Percentiles rank a stretch among this genome's conserved stretches.
Evolutionary conservation across 2,888 invertebrate species (phyloP).

Genomic region (Oxyteleia sp.): DNA sequence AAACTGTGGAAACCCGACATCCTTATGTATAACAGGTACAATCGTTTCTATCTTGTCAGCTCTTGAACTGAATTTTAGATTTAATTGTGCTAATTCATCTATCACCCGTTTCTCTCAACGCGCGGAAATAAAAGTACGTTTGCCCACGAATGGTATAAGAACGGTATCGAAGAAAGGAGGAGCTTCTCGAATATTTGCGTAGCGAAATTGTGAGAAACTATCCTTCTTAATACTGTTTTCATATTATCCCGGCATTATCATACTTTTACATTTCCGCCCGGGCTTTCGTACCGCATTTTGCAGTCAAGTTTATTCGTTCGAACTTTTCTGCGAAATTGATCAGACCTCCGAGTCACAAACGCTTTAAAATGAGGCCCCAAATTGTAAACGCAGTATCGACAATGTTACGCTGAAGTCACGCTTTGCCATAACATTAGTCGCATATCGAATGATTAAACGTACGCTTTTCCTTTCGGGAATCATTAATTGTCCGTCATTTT

Average conservation of each 20-base stretch:
- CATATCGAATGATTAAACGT: background rate
- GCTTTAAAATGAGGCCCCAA: constrained; percentile 60
- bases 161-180: background rate
- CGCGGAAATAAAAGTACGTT: background rate
- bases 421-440: constrained; percentile 14
- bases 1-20: constrained; percentile 99
- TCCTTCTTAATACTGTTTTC: background rate
- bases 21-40: constrained; percentile 99
- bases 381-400: constrained; percentile 30
- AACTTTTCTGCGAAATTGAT: constrained; percentile 50
- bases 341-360: constrained; percentile 7
- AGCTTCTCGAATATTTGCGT: background rate
- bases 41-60: constrained; percentile 66
- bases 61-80: constrained; percentile 5
- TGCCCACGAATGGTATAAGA: background rate
- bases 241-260: background rate
- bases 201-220: background rate
- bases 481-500: background rate
- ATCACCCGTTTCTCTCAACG: constrained; percentile 11
- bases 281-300: constrained; percentile 24
- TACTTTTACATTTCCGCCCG: constrained; percentile 11
- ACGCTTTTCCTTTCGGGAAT: background rate
- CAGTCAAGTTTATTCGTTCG: constrained; percentile 33
- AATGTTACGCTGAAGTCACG: constrained; percentile 7
- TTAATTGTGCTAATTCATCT: constrained; percentile 32